Evolutionary conservation across 2,888 invertebrate genomes (phyloP), one percentile per base, ranked within the genome.

Genomic region (Cremastinae sp.): DNA sequence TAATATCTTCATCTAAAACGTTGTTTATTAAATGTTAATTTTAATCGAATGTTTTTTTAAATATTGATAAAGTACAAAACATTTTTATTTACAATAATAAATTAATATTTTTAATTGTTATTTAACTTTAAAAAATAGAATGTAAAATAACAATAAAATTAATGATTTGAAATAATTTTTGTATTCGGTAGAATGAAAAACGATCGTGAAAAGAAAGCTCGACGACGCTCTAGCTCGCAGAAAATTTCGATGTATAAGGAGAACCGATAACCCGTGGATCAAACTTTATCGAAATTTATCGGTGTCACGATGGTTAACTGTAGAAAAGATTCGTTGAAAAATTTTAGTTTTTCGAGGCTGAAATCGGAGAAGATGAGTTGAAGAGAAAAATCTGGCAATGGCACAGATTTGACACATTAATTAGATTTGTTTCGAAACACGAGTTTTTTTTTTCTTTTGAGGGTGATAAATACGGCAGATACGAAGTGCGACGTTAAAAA

Each of bases 261-360:
- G 58, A 41, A 28, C 45, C 51, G 75, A 75, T 75, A 75, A 75
- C 75, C 75, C 59, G 59, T 41, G 51, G 51, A 64, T 53, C 51
- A 53, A 41, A 39, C 20, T 58, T 49, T 62, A 62, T 62, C 62
- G 22, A 41, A 14, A 28, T 45, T 69, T 64, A 69, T 56, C 69
- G 41, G 43, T 37, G 5, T 47, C 35, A 14, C 18, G 39, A 41
- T 51, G 10, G 8, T 28, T 5, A 7, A 47, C 12, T n/a, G 20
- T 20, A 39, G 22, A 39, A 41, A 41, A 3, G 2, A 9, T 20
- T 49, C 28, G 16, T n/a, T 49, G 51, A 20, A 10, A 53, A 53
- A 53, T 35, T 8, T 22, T 43, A 35, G 35, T 2, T 12, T 43
- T 59, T 35, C 37, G 14, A 18, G 5, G 7, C 22, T 9, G 20